Evolutionary conservation across 2,113 vertebrate genomes (phyloP).

Genomic region (Zosterops pallidus): DNA sequence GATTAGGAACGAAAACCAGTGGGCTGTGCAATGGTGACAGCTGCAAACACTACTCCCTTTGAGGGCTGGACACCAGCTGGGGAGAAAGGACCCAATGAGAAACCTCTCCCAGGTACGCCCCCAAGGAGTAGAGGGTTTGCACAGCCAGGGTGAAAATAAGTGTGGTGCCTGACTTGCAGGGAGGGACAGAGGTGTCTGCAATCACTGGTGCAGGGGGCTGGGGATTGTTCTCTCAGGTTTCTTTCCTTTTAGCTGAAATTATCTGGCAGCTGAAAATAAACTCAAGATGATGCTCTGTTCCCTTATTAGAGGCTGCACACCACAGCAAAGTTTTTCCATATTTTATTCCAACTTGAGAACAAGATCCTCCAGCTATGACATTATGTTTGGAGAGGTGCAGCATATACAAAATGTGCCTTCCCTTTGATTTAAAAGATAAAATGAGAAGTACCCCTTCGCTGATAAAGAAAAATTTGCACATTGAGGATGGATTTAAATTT

Average conservation of each 20-base stretch:
- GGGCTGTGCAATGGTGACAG: background rate
- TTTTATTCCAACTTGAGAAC: background rate
- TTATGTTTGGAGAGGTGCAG: background rate
- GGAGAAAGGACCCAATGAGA: background rate
- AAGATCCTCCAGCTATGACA: background rate
- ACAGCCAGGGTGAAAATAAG: background rate
- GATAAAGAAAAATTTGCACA: background rate
- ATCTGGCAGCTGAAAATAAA: background rate
- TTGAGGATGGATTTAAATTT: background rate
- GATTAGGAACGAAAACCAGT: background rate
- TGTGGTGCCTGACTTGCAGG: background rate
- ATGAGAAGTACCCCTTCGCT: background rate
- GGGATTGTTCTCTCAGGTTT: background rate
- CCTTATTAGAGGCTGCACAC: background rate
- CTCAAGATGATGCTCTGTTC: background rate
- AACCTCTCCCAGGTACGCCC: background rate
- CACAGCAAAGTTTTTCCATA: background rate
- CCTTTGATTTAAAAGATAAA: background rate
- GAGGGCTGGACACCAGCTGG: background rate
- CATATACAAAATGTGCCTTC: background rate
- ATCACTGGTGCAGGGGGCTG: fast-evolving
- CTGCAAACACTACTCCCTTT: background rate
- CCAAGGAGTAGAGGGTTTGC: background rate
- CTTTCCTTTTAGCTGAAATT: background rate
- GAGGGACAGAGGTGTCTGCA: background rate